phyloP scores from a whole-genome alignment of 2,888 invertebrate species.

The Chymomyza amoena region DNA sequence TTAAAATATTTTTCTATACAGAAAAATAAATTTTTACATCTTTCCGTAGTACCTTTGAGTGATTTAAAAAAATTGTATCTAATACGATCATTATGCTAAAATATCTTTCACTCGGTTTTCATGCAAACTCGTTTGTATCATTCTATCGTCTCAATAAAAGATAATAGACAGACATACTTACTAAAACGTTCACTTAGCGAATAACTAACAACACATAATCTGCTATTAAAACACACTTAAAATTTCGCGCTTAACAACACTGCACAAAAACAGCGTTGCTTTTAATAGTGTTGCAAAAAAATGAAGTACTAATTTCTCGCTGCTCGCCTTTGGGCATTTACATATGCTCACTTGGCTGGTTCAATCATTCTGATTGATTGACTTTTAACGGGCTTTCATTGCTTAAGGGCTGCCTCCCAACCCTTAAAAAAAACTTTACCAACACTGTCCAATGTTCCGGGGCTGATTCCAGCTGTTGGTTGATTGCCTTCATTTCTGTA shows the following conservation, averaged over 20 bases:
- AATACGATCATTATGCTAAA: too few species aligned
- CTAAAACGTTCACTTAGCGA: too few species aligned
- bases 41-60: too few species aligned
- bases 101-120: too few species aligned
- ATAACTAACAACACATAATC: too few species aligned
- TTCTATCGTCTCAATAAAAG: too few species aligned
- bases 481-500: constrained; percentile 60
- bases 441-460: background rate
- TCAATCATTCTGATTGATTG: constrained; percentile 29
- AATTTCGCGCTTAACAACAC: background rate
- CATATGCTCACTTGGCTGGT: background rate
- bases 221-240: too few species aligned
- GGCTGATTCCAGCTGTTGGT: constrained; percentile 43
- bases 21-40: too few species aligned
- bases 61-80: too few species aligned
- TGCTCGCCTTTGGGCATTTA: background rate
- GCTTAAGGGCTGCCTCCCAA: background rate
- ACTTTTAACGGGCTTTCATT: constrained; percentile 34
- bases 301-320: background rate
- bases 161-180: too few species aligned
- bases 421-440: background rate
- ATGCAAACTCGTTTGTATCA: too few species aligned
- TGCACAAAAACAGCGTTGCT: background rate
- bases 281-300: background rate
- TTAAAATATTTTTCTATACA: too few species aligned